phyloP scores from a whole-genome alignment of 2,113 vertebrate species.

The Eidolon helvum region DNA sequence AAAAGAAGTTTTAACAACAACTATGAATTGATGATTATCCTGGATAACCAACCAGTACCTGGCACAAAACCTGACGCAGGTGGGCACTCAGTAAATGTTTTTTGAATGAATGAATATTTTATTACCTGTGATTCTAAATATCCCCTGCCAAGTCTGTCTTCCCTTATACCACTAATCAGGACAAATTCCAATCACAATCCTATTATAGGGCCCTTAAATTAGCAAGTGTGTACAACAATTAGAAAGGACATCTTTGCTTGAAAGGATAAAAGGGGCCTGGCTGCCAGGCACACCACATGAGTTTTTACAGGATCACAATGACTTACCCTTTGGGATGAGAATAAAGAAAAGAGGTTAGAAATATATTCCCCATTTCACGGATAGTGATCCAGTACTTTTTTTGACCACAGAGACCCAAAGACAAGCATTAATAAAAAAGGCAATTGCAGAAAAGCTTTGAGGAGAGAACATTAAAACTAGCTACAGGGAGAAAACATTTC shows the following conservation, averaged over 20 bases:
- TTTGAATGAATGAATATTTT: constrained; percentile 30
- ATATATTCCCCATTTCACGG: neutral
- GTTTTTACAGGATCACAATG: neutral
- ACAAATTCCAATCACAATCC: constrained; percentile 25
- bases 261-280: neutral
- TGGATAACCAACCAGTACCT: neutral
- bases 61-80: neutral
- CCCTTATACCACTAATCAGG: neutral
- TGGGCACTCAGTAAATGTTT: neutral
- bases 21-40: neutral
- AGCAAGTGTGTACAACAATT: constrained; percentile 6
- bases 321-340: neutral
- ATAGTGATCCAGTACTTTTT: neutral
- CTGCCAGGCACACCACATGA: neutral
- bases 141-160: neutral
- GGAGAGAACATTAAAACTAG: constrained; percentile 40
- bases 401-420: neutral
- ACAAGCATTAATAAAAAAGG: constrained; percentile 67
- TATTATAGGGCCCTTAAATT: neutral
- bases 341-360: neutral
- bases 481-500: neutral
- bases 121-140: neutral
- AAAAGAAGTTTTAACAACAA: neutral
- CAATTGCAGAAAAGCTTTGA: constrained; percentile 47
- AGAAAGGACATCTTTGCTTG: constrained; percentile 7